Base-by-base conservation (phyloP, 2,113 vertebrate genomes). In the Ailuropoda melanoleuca region DNA sequence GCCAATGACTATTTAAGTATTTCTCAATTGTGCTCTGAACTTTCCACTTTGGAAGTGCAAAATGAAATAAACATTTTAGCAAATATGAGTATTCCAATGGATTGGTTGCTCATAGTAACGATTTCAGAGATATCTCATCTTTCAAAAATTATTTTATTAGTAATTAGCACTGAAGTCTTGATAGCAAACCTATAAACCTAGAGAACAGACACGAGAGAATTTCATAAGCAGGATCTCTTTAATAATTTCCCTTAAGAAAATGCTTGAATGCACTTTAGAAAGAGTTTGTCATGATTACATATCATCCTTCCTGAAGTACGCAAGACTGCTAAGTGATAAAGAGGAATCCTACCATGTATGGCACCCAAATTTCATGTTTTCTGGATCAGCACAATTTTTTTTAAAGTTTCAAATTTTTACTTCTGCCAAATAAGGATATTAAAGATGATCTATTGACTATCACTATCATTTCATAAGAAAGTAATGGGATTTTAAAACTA, bases 201-300 rank as follows among this genome's bases (percentile, higher is more conserved):
- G 56, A 64, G 19, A 90, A 90, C 0, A 86, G 78, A 95, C 12
- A 26, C n/a, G n/a, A 56, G 39, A 93, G 77, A 94, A 43, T 93
- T 88, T 93, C 58, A 95, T 37, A 94, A 96, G 26, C 46, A 96
- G 46, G 56, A 92, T 23, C 62, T 60, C 72, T 95, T 96, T 58
- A 96, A 75, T 95, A 93, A 92, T n/a, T 94, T 93, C 60, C 72
- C 86, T 77, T 66, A 93, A 93, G 91, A 94, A 95, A 97, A 90
- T 68, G 46, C 86, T 86, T 96, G 86, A 95, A 78, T 86, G 4
- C 1, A 89, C 86, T 78, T 97, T 29, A 96, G 85, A 93, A 93
- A 66, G 81, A 96, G 88, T n/a, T 17, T 88, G 60, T 66, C n/a
- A 1, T 72, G 89, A 93, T 18, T 85, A 56, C 80, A 5, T 23